phyloP scores from a whole-genome alignment of 1,140 invertebrate genomes.

The Drosophila teissieri region DNA sequence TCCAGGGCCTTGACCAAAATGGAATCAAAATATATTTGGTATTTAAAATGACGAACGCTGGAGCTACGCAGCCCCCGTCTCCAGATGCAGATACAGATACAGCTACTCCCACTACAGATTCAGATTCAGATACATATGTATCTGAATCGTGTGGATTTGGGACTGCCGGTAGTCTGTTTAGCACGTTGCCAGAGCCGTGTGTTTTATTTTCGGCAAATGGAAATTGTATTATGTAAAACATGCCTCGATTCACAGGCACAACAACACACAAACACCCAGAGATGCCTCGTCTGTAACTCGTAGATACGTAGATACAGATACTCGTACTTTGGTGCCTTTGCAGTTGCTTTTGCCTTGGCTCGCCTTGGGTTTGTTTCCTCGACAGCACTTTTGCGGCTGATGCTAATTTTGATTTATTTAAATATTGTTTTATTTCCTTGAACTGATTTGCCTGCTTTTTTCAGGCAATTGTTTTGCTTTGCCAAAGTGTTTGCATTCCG shows the following conservation, averaged over 20 bases:
- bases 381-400: constrained; percentile 49
- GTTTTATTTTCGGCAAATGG: constrained; percentile 71
- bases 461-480: constrained; percentile 11
- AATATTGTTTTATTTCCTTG: constrained; percentile 70
- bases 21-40: constrained; percentile 54
- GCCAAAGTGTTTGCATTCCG: constrained; percentile 43
- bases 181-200: constrained; percentile 44
- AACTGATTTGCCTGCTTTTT: constrained; percentile 33
- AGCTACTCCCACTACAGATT: constrained; percentile 8
- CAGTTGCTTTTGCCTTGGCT: background rate
- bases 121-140: constrained; percentile 26
- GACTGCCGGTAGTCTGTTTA: constrained; percentile 28
- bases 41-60: constrained; percentile 61
- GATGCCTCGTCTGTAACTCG: constrained; percentile 41
- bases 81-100: constrained; percentile 20
- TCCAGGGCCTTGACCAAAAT: constrained; percentile 53
- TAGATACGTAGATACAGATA: constrained; percentile 39
- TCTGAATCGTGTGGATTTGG: constrained; percentile 50
- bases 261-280: background rate
- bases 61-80: constrained; percentile 4
- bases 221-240: constrained; percentile 75
- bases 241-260: constrained; percentile 40
- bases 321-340: constrained; percentile 7
- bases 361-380: background rate
- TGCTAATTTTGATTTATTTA: constrained; percentile 75